A percentile compares a stretch with the other conserved stretches of the same genome.
Evolutionary conservation across 2,888 invertebrate species (phyloP).

Genomic region (Drosophila barbarae): DNA sequence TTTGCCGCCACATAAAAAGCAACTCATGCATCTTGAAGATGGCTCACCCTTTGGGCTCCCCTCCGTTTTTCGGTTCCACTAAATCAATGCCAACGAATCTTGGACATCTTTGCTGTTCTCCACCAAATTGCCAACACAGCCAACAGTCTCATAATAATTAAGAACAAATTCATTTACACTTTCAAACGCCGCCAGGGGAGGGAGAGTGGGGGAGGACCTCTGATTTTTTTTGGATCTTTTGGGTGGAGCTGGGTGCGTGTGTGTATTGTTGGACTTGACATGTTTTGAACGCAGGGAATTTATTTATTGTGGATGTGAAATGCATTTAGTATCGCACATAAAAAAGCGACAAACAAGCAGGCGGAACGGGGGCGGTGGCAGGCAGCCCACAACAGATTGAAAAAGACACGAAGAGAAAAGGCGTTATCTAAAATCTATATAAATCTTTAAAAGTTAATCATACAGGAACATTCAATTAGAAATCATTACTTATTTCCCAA

Average conservation of each 20-base stretch:
- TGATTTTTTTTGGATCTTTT: slow-evolving; percentile 9
- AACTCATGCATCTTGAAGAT: slow-evolving; percentile 53
- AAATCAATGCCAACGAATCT: slow-evolving; percentile 63
- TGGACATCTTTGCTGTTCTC: slow-evolving; percentile 35
- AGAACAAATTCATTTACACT: slow-evolving; percentile 76
- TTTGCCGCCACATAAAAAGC: slow-evolving; percentile 66
- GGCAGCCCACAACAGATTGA: slow-evolving; percentile 27
- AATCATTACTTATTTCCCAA: no score
- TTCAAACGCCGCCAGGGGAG: slow-evolving; percentile 51
- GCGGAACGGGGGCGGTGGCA: slow-evolving; percentile 29
- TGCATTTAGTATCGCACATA: slow-evolving; percentile 46
- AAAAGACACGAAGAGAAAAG: slow-evolving; percentile 8
- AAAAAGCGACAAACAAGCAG: slow-evolving; percentile 56
- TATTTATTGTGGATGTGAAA: slow-evolving; percentile 56
- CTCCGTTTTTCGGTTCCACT: slow-evolving; percentile 43
- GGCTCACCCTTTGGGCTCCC: slow-evolving; percentile 35
- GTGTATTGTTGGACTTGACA: slow-evolving; percentile 67
- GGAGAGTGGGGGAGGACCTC: neutral
- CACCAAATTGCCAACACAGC: slow-evolving; percentile 55
- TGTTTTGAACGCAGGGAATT: slow-evolving; percentile 67
- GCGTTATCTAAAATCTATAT: no score
- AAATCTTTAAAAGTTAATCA: no score
- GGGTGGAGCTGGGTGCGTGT: slow-evolving; percentile 22
- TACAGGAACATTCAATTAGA: no score
- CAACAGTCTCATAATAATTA: slow-evolving; percentile 63